These are phyloP conservation scores for Polyommatus icarus DNA, from an alignment of 2,888 invertebrate genomes.

Conservation along the genomic window DNA sequence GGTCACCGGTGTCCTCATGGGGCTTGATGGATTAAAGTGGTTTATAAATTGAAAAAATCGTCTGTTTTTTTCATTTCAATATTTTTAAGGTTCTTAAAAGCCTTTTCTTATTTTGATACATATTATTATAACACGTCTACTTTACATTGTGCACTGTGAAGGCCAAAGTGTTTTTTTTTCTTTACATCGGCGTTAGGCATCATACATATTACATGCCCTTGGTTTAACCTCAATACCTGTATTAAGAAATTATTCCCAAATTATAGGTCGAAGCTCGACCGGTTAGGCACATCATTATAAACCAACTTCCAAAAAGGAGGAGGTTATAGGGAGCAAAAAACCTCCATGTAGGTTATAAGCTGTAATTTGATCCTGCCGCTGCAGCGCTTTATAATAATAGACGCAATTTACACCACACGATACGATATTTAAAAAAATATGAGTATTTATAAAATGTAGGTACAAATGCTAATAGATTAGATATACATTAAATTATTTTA, in stretches of 20 bases:
- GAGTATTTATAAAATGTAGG: too few relatives aligned
- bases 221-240: conserved; percentile 2
- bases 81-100: too few relatives aligned
- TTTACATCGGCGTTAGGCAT: neutral
- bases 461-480: neutral
- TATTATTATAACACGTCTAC: too few relatives aligned
- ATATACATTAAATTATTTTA: too few relatives aligned
- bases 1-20: too few relatives aligned
- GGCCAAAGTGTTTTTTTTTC: neutral
- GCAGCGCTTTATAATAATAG: conserved; percentile 1
- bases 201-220: neutral
- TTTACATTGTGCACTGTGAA: neutral
- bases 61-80: too few relatives aligned
- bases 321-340: conserved; percentile 4
- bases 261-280: neutral
- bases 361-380: neutral
- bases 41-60: too few relatives aligned
- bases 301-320: neutral
- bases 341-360: neutral
- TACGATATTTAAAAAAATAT: neutral
- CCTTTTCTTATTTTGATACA: too few relatives aligned
- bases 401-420: neutral
- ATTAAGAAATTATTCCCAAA: conserved; percentile 19
- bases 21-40: too few relatives aligned
- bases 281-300: neutral